Evolutionary conservation across 2,797 vertebrate species (phyloP), one percentile per base, ranked within the genome.

Genomic region (Dendrocincla tyrannina): DNA sequence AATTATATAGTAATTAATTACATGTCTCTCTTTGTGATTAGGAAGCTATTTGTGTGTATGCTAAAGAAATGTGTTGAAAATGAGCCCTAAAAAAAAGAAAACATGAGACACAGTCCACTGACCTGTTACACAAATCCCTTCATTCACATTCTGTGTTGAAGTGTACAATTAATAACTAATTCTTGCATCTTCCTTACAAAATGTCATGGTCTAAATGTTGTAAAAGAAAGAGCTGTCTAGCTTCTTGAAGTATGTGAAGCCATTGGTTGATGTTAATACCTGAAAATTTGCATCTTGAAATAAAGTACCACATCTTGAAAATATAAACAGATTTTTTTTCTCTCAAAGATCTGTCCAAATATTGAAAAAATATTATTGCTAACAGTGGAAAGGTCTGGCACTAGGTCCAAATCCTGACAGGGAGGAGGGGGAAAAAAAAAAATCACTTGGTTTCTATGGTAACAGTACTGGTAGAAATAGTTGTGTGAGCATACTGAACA

Each of bases 381-480:
- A 97, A 72, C 90, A 95, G 95, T 90, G 87, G 95, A 96, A 88
- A 96, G 94, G 95, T 97, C 97, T 98, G 97, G 97, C 97, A 96
- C 85, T 19, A 68, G 93, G 88, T 97, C 95, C 92, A 97, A 95
- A 96, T 63, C 84, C 94, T 96, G 91, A 91, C 59, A 82, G 95
- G 86, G 89, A 91, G 89, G 88, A 70, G 72, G 87, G 70, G 72
- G 74, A 79, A 50, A 67, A 75, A 68, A 59, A 83, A 47, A 67
- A 79, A 79, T 88, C 95, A 69, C 86, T 67, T 47, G 88, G 98
- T 99, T 98, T 97, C 98, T 97, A 98, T 98, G 98, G 98, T 53
- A 97, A 99, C 98, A 4, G 89, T 96, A 95, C 95, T 97, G 95
- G 97, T 95, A 97, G 97, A 97, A 98, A 96, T 97, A 97, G 97